Conservation (phyloP, 2,113 vertebrate genomes). For the Monarcha castaneiventris region DNA sequence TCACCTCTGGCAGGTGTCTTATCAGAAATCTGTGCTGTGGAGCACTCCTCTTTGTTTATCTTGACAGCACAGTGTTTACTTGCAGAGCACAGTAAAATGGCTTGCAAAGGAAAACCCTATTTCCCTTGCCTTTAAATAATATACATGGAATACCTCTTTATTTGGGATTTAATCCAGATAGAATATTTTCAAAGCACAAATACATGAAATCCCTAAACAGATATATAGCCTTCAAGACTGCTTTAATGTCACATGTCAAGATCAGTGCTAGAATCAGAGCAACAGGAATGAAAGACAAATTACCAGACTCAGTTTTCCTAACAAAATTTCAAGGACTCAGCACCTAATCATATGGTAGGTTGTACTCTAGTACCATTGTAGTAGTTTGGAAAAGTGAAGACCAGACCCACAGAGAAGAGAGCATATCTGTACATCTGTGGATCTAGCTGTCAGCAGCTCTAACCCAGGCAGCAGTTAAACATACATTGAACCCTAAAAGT, state of each 20-base stretch:
- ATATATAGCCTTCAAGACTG: background rate
- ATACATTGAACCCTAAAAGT: background rate
- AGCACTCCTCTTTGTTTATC: constrained; percentile 1
- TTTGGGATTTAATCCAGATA: background rate
- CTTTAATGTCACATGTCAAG: background rate
- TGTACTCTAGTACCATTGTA: background rate
- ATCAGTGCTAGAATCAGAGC: background rate
- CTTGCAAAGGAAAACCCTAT: background rate
- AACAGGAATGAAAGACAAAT: background rate
- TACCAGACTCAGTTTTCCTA: background rate
- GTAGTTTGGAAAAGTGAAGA: background rate
- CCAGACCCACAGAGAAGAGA: background rate
- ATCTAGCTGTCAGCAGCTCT: background rate
- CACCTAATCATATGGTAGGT: background rate
- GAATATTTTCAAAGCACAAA: background rate
- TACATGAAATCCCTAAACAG: background rate
- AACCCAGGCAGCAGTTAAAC: background rate
- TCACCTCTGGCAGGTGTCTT: background rate
- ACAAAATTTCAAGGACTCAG: background rate
- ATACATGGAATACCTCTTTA: background rate
- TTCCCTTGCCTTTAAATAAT: background rate
- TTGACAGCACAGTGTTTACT: background rate
- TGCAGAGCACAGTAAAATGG: background rate
- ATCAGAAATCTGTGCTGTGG: background rate
- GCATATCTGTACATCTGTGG: background rate